These are phyloP conservation scores for Drosophila aldrichi DNA, from an alignment of 2,888 invertebrate genomes.

Conservation along the genomic window DNA sequence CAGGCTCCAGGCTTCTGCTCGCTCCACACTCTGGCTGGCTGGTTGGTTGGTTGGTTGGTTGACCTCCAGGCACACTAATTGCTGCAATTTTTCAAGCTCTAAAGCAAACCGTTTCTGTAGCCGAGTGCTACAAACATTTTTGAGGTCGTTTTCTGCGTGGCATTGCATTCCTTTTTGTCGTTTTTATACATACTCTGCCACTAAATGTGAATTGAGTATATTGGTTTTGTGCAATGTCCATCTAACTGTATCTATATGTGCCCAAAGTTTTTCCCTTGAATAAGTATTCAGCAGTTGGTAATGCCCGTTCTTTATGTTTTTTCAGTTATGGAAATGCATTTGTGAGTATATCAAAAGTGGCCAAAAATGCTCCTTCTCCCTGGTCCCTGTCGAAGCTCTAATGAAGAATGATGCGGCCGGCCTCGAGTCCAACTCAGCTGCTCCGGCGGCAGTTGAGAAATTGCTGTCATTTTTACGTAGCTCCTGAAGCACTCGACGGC, in stretches of 20 bases:
- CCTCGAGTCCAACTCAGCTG: constrained; percentile 6
- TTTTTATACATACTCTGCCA: neutral
- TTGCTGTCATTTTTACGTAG: constrained; percentile 39
- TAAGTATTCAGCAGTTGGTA: too few relatives aligned
- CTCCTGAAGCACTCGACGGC: constrained; percentile 19
- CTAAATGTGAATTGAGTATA: too few relatives aligned
- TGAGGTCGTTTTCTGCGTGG: constrained; percentile 18
- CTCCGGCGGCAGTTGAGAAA: constrained; percentile 29
- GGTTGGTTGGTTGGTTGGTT: constrained; percentile 48
- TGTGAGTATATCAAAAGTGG: constrained; percentile 47
- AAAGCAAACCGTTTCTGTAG: constrained; percentile 37
- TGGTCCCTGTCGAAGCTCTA: constrained; percentile 57
- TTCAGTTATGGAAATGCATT: constrained; percentile 60
- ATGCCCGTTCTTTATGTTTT: constrained; percentile 3
- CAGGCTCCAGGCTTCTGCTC: constrained; percentile 5
- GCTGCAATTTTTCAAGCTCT: constrained; percentile 75
- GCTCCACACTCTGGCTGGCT: constrained; percentile 45
- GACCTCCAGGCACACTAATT: constrained; percentile 76
- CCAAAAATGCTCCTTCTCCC: constrained; percentile 59
- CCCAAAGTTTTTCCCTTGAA: too few relatives aligned
- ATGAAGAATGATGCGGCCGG: constrained; percentile 71
- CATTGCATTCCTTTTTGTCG: constrained; percentile 17
- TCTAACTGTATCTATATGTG: too few relatives aligned
- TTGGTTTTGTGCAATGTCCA: constrained; percentile 5
- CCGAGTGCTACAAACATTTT: constrained; percentile 13